Evolutionary conservation across 2,888 invertebrate genomes (phyloP).

Genomic region (Drosophila mettleri): DNA sequence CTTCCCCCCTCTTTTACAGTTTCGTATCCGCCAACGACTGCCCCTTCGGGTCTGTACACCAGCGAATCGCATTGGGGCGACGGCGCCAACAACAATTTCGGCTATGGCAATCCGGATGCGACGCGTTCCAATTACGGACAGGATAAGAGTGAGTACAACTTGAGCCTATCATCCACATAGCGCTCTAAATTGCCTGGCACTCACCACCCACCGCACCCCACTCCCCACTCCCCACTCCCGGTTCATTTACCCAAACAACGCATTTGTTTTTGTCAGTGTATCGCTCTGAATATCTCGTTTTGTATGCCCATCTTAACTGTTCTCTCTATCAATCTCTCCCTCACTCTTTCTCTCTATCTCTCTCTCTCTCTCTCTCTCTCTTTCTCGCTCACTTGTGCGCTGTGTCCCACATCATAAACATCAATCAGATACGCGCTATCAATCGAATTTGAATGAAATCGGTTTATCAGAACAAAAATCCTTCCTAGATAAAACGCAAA

Average conservation of each 20-base stretch:
- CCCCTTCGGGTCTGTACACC: slow-evolving; percentile 71
- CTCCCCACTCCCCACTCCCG: too few relatives aligned
- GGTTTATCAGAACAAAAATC: slow-evolving; percentile 91
- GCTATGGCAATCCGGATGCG: slow-evolving; percentile 73
- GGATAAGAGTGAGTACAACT: slow-evolving; percentile 82
- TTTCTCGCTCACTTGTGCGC: slow-evolving; percentile 22
- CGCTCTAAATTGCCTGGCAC: slow-evolving; percentile 28
- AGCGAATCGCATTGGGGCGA: slow-evolving; percentile 82
- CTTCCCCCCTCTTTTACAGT: slow-evolving; percentile 58
- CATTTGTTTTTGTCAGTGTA: slow-evolving; percentile 6
- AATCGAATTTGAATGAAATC: slow-evolving; percentile 91
- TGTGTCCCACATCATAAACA: slow-evolving; percentile 12
- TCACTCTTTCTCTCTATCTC: slow-evolving; percentile 17
- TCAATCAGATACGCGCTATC: slow-evolving; percentile 88
- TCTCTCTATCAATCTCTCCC: too few relatives aligned
- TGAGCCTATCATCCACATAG: slow-evolving; percentile 10
- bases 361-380: slow-evolving; percentile 21
- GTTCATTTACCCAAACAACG: slow-evolving; percentile 24
- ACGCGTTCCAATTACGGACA: slow-evolving; percentile 73
- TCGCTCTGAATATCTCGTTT: neutral
- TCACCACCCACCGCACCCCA: too few relatives aligned
- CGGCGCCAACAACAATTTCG: slow-evolving; percentile 55
- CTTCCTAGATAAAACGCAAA: slow-evolving; percentile 82
- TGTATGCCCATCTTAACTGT: slow-evolving; percentile 5
- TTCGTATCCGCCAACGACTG: slow-evolving; percentile 84